Evolutionary conservation across 2,797 vertebrate genomes (phyloP).

Genomic region (Rachycentron canadum): DNA sequence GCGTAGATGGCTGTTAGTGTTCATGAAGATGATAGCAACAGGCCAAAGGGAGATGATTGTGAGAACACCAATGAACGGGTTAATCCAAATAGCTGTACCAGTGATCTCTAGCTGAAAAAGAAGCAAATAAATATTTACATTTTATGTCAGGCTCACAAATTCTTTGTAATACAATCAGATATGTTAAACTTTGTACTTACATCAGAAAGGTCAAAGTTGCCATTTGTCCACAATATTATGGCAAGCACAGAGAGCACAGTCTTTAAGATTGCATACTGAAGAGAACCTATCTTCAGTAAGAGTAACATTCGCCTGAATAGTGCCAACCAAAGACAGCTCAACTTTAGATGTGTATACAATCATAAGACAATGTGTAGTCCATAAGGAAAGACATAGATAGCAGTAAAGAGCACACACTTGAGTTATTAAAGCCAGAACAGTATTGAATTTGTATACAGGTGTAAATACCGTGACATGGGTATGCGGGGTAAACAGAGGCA

Average conservation of each 20-base stretch:
- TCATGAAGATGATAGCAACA: conserved; percentile 90
- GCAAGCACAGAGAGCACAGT: conserved; percentile 85
- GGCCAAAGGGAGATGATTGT: conserved; percentile 91
- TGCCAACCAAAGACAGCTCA: conserved; percentile 9
- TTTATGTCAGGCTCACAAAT: background rate
- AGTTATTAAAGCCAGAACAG: background rate
- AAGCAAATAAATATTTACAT: background rate
- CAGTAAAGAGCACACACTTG: background rate
- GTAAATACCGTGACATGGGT: conserved; percentile 82
- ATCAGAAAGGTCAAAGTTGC: conserved; percentile 83
- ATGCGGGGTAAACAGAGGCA: conserved; percentile 86
- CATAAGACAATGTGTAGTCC: background rate
- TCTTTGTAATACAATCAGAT: background rate
- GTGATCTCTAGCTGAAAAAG: conserved; percentile 83
- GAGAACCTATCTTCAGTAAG: conserved; percentile 88
- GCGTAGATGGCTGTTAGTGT: conserved; percentile 79
- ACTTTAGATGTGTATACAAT: conserved; percentile 3
- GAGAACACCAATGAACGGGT: conserved; percentile 84
- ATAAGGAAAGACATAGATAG: background rate
- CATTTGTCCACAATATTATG: conserved; percentile 90
- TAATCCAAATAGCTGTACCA: conserved; percentile 88
- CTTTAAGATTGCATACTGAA: conserved; percentile 90
- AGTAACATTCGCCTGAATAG: conserved; percentile 82
- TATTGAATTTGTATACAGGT: background rate
- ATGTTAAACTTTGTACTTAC: conserved; percentile 78